phyloP scores from a whole-genome alignment of 2,888 invertebrate species.

The Conchocele bisecta region DNA sequence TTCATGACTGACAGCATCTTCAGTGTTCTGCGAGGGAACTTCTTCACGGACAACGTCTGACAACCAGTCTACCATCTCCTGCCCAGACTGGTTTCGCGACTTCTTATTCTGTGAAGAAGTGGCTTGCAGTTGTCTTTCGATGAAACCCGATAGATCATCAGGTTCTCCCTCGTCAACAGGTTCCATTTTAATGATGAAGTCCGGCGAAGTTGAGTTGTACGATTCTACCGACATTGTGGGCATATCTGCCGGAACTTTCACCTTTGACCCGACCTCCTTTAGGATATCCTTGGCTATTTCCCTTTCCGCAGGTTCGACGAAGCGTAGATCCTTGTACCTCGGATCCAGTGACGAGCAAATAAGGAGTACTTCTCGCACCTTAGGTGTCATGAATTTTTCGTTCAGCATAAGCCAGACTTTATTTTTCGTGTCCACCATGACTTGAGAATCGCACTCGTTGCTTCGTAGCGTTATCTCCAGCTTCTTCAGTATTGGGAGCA shows the following conservation, averaged over 20 bases:
- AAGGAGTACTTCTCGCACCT: constrained; percentile 43
- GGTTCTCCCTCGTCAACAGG: constrained; percentile 35
- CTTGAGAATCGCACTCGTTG: constrained; percentile 31
- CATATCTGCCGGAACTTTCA: constrained; percentile 16
- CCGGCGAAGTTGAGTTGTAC: not conserved
- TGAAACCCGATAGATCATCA: constrained; percentile 14
- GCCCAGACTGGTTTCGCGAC: not conserved
- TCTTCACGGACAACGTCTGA: constrained; percentile 56
- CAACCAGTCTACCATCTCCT: constrained; percentile 43
- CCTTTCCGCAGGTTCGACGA: constrained; percentile 47
- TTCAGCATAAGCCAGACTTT: constrained; percentile 29
- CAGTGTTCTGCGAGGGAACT: constrained; percentile 12
- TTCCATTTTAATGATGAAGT: constrained; percentile 40
- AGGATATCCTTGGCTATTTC: constrained; percentile 41
- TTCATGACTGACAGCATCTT: constrained; percentile 52
- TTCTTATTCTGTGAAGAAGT: no score
- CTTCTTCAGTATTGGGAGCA: constrained; percentile 58
- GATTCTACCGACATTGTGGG: not conserved
- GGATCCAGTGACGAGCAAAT: constrained; percentile 55
- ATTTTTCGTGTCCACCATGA: constrained; percentile 33
- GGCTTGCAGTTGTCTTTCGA: no score
- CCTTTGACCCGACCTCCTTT: constrained; percentile 32
- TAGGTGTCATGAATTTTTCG: constrained; percentile 20
- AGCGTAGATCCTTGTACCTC: constrained; percentile 54
- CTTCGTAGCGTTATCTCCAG: constrained; percentile 40